Evolutionary conservation across 2,888 invertebrate species (phyloP).

Genomic region (Hypolimnas misippus): DNA sequence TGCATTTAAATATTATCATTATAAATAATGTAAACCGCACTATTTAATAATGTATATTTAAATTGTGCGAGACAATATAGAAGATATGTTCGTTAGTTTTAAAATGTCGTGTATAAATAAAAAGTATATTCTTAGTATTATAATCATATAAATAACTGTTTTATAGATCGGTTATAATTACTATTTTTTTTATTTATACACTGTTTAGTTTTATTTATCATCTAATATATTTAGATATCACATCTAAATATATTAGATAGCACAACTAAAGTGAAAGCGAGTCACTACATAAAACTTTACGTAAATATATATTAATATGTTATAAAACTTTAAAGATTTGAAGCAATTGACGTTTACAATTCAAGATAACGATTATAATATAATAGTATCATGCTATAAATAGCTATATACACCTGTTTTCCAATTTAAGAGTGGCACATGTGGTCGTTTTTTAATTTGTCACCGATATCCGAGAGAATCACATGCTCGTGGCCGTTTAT

Average conservation of each 20-base stretch:
- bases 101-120: conserved; percentile 10
- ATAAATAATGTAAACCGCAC: conserved; percentile 8
- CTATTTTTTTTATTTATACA: neutral
- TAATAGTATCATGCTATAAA: conserved; percentile 23
- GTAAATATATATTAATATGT: conserved; percentile 19
- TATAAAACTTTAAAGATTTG: conserved; percentile 5
- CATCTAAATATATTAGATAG: conserved; percentile 4
- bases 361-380: conserved; percentile 19
- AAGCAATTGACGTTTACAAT: conserved; percentile 33
- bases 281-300: conserved; percentile 1
- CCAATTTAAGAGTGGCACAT: conserved; percentile 35
- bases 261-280: neutral
- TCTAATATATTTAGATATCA: no score
- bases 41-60: conserved; percentile 15
- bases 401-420: conserved; percentile 34
- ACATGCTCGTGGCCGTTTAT: neutral
- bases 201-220: neutral
- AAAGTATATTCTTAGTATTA: neutral
- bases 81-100: conserved; percentile 25
- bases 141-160: neutral
- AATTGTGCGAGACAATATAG: conserved; percentile 32
- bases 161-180: conserved; percentile 1
- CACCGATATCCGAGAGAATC: conserved; percentile 23
- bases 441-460: conserved; percentile 21
- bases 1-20: conserved; percentile 1